phyloP scores from a whole-genome alignment of 2,113 vertebrate species.

The Chloropsis cyanopogon region DNA sequence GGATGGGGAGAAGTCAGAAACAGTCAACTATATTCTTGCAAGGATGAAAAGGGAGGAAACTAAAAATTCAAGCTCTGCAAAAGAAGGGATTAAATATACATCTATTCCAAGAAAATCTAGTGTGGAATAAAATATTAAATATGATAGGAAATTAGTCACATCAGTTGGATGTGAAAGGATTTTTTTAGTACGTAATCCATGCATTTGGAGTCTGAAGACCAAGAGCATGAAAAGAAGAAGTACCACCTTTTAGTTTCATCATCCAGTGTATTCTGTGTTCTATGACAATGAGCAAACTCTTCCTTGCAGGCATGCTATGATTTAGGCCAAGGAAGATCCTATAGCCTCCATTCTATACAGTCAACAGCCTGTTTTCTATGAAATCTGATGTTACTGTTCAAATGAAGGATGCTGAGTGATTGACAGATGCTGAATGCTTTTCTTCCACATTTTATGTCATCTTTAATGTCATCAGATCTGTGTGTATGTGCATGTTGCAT shows the following conservation, averaged over 20 bases:
- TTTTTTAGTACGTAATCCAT: not conserved
- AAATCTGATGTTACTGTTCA: not conserved
- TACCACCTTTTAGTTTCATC: not conserved
- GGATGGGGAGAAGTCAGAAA: not conserved
- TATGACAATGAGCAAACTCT: not conserved
- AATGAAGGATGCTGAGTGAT: not conserved
- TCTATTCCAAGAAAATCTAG: not conserved
- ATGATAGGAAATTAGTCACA: not conserved
- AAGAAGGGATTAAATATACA: not conserved
- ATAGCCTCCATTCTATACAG: accelerated
- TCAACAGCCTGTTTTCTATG: not conserved
- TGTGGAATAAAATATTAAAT: not conserved
- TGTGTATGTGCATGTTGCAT: not conserved
- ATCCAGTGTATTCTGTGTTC: not conserved
- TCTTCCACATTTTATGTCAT: not conserved
- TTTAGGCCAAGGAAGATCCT: not conserved
- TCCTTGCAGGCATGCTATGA: not conserved
- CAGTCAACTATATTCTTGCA: not conserved
- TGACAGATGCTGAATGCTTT: not conserved
- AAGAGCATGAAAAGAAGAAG: not conserved
- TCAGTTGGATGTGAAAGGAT: not conserved
- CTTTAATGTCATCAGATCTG: not conserved
- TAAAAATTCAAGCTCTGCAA: not conserved
- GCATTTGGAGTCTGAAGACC: not conserved
- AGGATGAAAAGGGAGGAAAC: not conserved